A percentile compares a stretch with the other conserved stretches of the same genome.
Evolutionary conservation across 2,888 invertebrate genomes (phyloP).

Genomic region (Siphonodentalium dalli): DNA sequence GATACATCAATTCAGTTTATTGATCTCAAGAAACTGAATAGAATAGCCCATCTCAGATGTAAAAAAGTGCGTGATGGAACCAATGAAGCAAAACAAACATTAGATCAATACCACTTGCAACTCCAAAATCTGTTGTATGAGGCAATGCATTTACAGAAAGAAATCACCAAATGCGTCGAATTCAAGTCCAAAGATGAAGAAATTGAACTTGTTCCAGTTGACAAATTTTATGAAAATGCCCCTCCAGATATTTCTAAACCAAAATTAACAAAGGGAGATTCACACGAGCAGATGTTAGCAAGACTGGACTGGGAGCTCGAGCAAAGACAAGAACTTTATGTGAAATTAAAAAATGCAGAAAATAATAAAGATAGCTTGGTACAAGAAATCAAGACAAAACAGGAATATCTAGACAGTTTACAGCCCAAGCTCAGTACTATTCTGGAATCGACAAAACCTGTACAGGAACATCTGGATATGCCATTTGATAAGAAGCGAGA

Average conservation of each 20-base stretch:
- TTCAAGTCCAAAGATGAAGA: slow-evolving; percentile 96
- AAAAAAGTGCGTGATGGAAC: slow-evolving; percentile 83
- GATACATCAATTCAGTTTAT: slow-evolving; percentile 81
- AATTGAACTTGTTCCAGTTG: slow-evolving; percentile 83
- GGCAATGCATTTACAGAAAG: slow-evolving; percentile 89
- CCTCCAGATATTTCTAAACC: slow-evolving; percentile 75
- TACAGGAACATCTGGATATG: slow-evolving; percentile 86
- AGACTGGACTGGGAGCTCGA: slow-evolving; percentile 90
- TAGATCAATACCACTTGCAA: slow-evolving; percentile 88
- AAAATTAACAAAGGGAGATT: slow-evolving; percentile 74
- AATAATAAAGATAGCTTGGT: slow-evolving; percentile 80
- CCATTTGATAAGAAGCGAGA: slow-evolving; percentile 80
- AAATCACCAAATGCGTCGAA: slow-evolving; percentile 92
- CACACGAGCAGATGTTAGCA: slow-evolving; percentile 83
- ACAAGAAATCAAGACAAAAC: slow-evolving; percentile 77
- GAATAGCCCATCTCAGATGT: slow-evolving; percentile 87
- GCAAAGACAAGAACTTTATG: slow-evolving; percentile 83
- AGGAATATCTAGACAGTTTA: slow-evolving; percentile 80
- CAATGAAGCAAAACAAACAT: slow-evolving; percentile 81
- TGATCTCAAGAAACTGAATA: slow-evolving; percentile 86
- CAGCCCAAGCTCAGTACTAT: slow-evolving; percentile 79
- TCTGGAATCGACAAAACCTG: slow-evolving; percentile 81
- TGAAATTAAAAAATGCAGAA: slow-evolving; percentile 78
- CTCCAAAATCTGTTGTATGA: slow-evolving; percentile 94
- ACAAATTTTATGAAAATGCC: slow-evolving; percentile 84